A percentile compares a stretch with the other conserved stretches of the same genome.
Evolutionary conservation across 2,797 vertebrate species (phyloP).

Genomic region (Alosa sapidissima): DNA sequence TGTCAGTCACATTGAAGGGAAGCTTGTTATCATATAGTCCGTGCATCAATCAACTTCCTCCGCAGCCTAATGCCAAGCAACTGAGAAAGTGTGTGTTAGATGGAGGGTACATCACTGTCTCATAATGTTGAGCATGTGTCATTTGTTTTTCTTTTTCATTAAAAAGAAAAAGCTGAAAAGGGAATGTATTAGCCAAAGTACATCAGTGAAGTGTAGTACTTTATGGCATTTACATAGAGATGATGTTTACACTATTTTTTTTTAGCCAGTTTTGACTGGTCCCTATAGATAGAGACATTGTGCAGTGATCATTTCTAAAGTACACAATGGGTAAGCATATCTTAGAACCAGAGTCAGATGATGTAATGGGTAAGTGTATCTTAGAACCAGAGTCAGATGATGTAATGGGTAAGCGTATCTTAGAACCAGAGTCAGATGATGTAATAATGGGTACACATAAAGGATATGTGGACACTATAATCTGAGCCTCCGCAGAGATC

Average conservation of each 20-base stretch:
- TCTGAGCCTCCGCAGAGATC: not conserved
- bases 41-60: constrained; percentile 8
- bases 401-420: not conserved
- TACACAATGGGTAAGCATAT: not conserved
- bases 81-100: not conserved
- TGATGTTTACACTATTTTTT: no score
- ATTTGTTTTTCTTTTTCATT: not conserved
- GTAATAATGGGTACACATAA: not conserved
- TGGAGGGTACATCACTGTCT: not conserved
- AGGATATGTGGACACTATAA: not conserved
- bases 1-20: constrained; percentile 46
- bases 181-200: not conserved
- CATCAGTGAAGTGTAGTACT: not conserved
- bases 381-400: no score
- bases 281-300: not conserved
- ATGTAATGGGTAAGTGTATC: no score
- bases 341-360: no score
- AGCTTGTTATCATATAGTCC: constrained; percentile 23
- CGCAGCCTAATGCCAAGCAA: not conserved
- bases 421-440: not conserved
- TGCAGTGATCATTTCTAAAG: not conserved
- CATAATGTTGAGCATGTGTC: not conserved
- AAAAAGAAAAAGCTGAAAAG: not conserved
- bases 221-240: not conserved
- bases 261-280: not conserved